Conservation (phyloP, 1,140 invertebrate genomes). For the Cydia strobilella region DNA sequence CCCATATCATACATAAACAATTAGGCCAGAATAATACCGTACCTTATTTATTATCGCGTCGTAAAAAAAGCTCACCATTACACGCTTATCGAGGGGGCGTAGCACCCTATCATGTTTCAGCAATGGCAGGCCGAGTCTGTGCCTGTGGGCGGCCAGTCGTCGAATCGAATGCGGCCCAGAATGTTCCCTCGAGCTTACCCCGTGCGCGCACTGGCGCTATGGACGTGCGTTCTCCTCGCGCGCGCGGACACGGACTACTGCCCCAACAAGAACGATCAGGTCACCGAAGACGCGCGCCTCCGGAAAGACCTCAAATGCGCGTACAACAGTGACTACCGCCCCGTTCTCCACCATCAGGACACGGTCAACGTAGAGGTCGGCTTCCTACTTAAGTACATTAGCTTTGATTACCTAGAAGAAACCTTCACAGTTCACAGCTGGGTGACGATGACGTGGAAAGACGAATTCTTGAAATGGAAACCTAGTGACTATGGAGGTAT, state of each 20-base stretch:
- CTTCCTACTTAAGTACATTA: slow-evolving; percentile 67
- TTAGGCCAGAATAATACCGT: background rate
- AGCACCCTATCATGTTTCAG: background rate
- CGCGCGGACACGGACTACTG: slow-evolving; percentile 35
- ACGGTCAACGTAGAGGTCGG: slow-evolving; percentile 57
- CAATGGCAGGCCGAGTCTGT: background rate
- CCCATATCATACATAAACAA: too few species aligned
- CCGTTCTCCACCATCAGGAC: slow-evolving; percentile 64
- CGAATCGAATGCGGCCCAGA: background rate
- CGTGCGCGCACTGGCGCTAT: slow-evolving; percentile 7
- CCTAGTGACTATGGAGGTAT: slow-evolving; percentile 63
- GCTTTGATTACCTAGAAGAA: slow-evolving; percentile 67
- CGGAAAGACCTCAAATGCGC: slow-evolving; percentile 59
- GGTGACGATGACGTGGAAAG: slow-evolving; percentile 67
- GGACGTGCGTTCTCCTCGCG: background rate
- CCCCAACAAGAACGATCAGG: slow-evolving; percentile 37
- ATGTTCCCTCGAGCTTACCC: background rate
- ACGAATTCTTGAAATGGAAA: slow-evolving; percentile 66
- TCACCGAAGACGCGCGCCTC: slow-evolving; percentile 55
- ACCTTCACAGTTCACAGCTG: slow-evolving; percentile 69
- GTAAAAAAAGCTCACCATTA: background rate
- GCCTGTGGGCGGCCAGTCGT: background rate
- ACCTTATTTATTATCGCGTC: background rate
- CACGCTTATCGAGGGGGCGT: slow-evolving; percentile 31
- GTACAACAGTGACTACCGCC: slow-evolving; percentile 59